Evolutionary conservation across 2,113 vertebrate species (phyloP), one percentile per base, ranked within the genome.

Genomic region (Pluvialis apricaria): DNA sequence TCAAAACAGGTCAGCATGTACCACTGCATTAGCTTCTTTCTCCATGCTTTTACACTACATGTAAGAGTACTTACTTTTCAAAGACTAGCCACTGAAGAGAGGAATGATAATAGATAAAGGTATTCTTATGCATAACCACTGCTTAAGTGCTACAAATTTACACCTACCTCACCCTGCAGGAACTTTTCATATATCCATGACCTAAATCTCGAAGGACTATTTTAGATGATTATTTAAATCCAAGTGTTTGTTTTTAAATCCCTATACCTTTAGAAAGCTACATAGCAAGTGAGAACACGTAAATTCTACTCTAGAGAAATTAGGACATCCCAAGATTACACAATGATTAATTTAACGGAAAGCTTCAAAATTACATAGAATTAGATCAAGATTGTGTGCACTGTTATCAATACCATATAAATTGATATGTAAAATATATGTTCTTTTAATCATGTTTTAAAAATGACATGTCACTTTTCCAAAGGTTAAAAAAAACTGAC

Each of bases 1-100:
- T 13, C 0, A 0, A 0, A 73, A 75, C 19, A 89, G 82, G 32
- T 57, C 17, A 31, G 34, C 25, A 9, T 0, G 1, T 5, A 29
- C 54, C 45, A 77, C 26, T 11, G 6, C 29, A 22, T 51, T 34
- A 49, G 38, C 36, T 88, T n/a, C 34, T 60, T 40, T 26, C 7
- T 14, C 26, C 28, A 6, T 32, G 47, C 17, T 81, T 34, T 70
- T 49, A 42, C 10, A 77, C 24, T 14, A 58, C 9, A 15, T 6
- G 1, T 13, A 28, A 61, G 14, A 55, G 28, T 42, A 13, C 8
- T 60, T 58, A 38, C 6, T 86, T 61, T 64, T 19, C 45, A 62
- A 12, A 31, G 31, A 55, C 4, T 18, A 8, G 1, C 7, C 13
- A 31, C 8, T 44, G 64, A 32, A 78, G 42, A 93, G 47, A 81